Evolutionary conservation across 2,113 vertebrate genomes (phyloP).

Genomic region (Xiphophorus couchianus): DNA sequence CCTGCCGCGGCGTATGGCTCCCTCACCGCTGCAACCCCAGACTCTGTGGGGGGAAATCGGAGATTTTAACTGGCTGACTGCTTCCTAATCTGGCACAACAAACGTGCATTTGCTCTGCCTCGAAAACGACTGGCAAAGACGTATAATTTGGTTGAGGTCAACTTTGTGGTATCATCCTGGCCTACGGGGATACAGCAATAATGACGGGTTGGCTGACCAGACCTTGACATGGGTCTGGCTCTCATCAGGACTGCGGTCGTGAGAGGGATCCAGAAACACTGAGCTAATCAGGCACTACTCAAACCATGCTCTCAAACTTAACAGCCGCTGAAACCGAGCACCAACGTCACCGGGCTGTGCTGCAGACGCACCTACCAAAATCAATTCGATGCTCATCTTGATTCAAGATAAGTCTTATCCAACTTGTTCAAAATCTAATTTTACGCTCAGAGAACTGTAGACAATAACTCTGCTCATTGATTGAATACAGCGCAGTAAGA

Average conservation of each 20-base stretch:
- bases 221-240: conserved; percentile 69
- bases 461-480: conserved; percentile 6
- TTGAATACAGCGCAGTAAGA: neutral
- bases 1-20: conserved; percentile 32
- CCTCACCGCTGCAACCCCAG: conserved; percentile 48
- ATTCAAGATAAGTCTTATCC: conserved; percentile 10
- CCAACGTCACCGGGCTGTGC: conserved; percentile 31
- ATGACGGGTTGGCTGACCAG: conserved; percentile 72
- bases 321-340: conserved; percentile 60
- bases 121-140: conserved; percentile 47
- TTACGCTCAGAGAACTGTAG: neutral
- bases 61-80: conserved; percentile 55
- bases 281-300: conserved; percentile 59
- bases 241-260: conserved; percentile 56
- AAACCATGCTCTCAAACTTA: conserved; percentile 61
- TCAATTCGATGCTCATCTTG: conserved; percentile 1
- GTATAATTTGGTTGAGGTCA: conserved; percentile 67
- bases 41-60: conserved; percentile 53
- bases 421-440: conserved; percentile 8
- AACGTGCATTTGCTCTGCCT: conserved; percentile 47
- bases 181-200: conserved; percentile 57
- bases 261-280: conserved; percentile 54
- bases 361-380: conserved; percentile 14
- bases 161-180: conserved; percentile 59
- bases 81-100: conserved; percentile 58